phyloP scores from a whole-genome alignment of 2,888 invertebrate species.

The Drosophila merina region DNA sequence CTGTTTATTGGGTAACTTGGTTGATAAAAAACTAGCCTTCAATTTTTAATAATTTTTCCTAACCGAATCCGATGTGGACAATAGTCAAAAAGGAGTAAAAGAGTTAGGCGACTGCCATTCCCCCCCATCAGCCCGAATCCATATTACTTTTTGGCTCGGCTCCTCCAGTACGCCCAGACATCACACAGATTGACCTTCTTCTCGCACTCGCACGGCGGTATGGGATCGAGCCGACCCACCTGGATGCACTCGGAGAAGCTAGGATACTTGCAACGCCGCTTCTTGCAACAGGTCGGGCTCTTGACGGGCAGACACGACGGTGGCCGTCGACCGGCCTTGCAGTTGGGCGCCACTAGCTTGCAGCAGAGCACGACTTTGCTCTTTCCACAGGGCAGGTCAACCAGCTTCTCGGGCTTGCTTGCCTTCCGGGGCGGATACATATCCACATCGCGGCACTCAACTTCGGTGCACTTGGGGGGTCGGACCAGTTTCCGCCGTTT shows the following conservation, averaged over 20 bases:
- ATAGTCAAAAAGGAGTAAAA: background rate
- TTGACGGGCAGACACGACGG: slow-evolving; percentile 3
- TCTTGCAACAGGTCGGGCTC: slow-evolving; percentile 33
- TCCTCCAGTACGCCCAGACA: slow-evolving; percentile 27
- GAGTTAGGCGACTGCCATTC: slow-evolving; percentile 25
- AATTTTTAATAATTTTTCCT: background rate
- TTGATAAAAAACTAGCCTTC: slow-evolving; percentile 1
- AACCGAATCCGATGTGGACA: slow-evolving; percentile 1
- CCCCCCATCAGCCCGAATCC: slow-evolving; percentile 24
- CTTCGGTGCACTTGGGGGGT: slow-evolving; percentile 10
- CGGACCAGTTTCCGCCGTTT: slow-evolving; percentile 1
- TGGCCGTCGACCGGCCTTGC: background rate
- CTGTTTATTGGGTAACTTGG: background rate
- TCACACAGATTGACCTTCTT: slow-evolving; percentile 37
- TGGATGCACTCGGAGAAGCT: slow-evolving; percentile 56
- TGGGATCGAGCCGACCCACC: slow-evolving; percentile 2
- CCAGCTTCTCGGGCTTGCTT: slow-evolving; percentile 15
- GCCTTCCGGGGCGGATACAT: background rate
- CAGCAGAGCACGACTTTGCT: slow-evolving; percentile 41
- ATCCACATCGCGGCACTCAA: slow-evolving; percentile 6
- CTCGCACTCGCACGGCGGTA: slow-evolving; percentile 37
- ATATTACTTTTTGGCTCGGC: background rate
- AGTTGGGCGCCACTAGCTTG: slow-evolving; percentile 20
- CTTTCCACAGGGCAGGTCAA: background rate
- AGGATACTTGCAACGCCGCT: slow-evolving; percentile 33